Base-by-base conservation (phyloP, 2,113 vertebrate species). In the Cheirogaleus medius region DNA sequence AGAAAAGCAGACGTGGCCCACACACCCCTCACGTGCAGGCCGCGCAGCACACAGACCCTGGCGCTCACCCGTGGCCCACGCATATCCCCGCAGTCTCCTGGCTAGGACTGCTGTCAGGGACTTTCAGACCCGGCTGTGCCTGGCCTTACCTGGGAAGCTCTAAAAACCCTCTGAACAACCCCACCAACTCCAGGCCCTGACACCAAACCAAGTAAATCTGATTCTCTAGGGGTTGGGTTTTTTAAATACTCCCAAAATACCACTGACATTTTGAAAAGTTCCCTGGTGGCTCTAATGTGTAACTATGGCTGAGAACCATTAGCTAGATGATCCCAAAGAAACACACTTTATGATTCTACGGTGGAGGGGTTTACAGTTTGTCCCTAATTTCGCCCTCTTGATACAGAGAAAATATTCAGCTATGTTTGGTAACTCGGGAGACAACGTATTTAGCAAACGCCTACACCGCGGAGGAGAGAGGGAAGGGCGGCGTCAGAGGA, bases 21-120 rank as follows among this genome's bases (percentile, higher is more conserved):
- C 8, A n/a, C 1, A 18, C 25, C 27, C 34, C 17, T 89, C 39
- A 20, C 29, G 8, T 12, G 44, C 0, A 44, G 23, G 32, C 5
- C 56, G 47, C 3, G 14, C 6, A 42, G 29, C 21, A 44, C n/a
- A 0, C 2, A 1, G 5, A 6, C 2, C 32, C 54, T 9, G 14
- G 32, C 73, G 21, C 32, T 66, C 25, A 17, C 6, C 11, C 58
- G 12, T 0, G 5, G 17, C 68, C 14, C 14, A 6, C 0, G 7
- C 4, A 17, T 17, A 8, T 20, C 5, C 37, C 21, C n/a, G 18
- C 6, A 3, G 49, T 25, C 32, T 82, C 84, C 44, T 27, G 58
- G 56, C 49, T 49, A 10, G 25, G 12, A 20, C 25, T 39, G 44
- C 66, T 17, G 58, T 54, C 87, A 64, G 58, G 21, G 42, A 37